Conservation (phyloP, 2,888 invertebrate genomes). For the Phaedon cochleariae region DNA sequence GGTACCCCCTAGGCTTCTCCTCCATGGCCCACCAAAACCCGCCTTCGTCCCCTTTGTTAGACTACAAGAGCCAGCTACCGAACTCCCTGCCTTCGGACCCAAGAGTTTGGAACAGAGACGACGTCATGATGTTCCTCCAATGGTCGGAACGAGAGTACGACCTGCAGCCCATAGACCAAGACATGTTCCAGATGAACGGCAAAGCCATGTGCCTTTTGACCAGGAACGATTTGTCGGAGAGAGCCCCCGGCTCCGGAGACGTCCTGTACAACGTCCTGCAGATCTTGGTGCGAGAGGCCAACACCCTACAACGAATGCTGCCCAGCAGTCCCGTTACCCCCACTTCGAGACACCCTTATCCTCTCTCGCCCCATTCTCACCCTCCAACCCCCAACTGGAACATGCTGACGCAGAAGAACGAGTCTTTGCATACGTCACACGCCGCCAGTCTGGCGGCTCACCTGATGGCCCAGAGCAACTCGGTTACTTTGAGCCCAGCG, state of each 20-base stretch:
- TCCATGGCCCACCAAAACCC: slow-evolving; percentile 70
- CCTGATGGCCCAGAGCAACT: slow-evolving; percentile 80
- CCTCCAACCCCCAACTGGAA: slow-evolving; percentile 83
- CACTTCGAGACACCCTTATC: slow-evolving; percentile 78
- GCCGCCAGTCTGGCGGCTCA: slow-evolving; percentile 74
- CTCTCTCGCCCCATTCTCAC: slow-evolving; percentile 82
- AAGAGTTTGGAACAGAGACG: slow-evolving; percentile 88
- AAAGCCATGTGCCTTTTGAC: slow-evolving; percentile 92
- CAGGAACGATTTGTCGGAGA: slow-evolving; percentile 87
- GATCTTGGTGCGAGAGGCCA: slow-evolving; percentile 84
- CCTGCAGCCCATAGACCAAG: slow-evolving; percentile 89
- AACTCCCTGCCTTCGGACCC: slow-evolving; percentile 87
- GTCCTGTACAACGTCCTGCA: slow-evolving; percentile 92
- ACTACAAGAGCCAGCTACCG: slow-evolving; percentile 88
- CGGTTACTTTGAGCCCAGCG: slow-evolving; percentile 89
- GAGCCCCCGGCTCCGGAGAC: slow-evolving; percentile 93
- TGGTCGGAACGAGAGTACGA: slow-evolving; percentile 95
- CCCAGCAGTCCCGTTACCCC: slow-evolving; percentile 85
- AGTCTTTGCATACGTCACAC: slow-evolving; percentile 59
- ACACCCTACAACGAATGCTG: slow-evolving; percentile 78
- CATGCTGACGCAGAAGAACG: slow-evolving; percentile 57
- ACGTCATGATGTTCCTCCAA: slow-evolving; percentile 85
- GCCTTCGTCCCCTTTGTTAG: slow-evolving; percentile 76
- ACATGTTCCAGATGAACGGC: slow-evolving; percentile 96
- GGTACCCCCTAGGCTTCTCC: slow-evolving; percentile 83